Base-by-base conservation (phyloP, 1,140 invertebrate species). In the Stegodyphus mimosarum region DNA sequence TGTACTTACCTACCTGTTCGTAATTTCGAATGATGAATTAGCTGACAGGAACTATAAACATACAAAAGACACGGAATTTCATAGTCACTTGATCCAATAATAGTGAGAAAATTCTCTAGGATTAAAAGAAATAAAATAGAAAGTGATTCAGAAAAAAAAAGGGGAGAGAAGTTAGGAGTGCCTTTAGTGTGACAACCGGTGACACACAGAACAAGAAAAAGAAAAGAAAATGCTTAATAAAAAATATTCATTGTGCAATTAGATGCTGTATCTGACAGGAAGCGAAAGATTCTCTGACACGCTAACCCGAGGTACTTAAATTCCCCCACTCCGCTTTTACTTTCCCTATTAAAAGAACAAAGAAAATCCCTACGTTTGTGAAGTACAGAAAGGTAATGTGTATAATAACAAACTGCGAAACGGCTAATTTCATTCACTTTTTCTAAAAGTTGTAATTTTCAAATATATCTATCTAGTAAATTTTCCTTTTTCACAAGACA, bases 61-160 rank as follows among this genome's bases (percentile, higher is more conserved):
- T 48, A 83, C 79, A 83, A 83, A 83, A 83, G 79, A 53, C 79
- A 73, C 50, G 55, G 70, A 66, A 83, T 83, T 83, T 83, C 79
- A 83, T 72, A 79, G 76, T 49, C 63, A 83, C 70, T 73, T 33
- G 52, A 18, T 18, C 17, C 11, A 72, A 72, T 83, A 66, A 83
- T 48, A 64, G 60, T 63, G 70, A 67, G 70, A 66, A 83, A 83
- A 83, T 83, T 73, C 48, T 33, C 17, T 7, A 4, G 13, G 17
- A 55, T 49, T 10, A 80, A 69, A 60, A 83, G 17, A 83, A 74
- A 66, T 55, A 18, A 55, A 50, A 60, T 10, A 60, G 50, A 67
- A 69, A 66, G 11, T 15, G 9, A n/a, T 6, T 11, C 69, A 9
- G 18, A 11, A 71, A 15, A 11, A 48, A 49, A 71, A 49, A 71